phyloP scores from a whole-genome alignment of 2,888 invertebrate species.

The Stegophylla sp. region DNA sequence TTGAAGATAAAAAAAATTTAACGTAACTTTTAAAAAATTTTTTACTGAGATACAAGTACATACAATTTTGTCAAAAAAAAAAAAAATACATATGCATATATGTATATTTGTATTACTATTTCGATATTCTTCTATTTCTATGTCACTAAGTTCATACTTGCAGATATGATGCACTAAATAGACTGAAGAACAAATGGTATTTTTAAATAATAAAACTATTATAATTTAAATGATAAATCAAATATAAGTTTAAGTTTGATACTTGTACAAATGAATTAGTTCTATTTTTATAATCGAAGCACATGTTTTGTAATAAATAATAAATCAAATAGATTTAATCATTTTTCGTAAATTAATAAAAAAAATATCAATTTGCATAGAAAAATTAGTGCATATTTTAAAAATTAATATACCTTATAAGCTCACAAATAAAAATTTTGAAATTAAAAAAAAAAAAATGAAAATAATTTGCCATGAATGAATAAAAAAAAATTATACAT shows the following conservation, averaged over 20 bases:
- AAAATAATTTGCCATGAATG: conserved; percentile 37
- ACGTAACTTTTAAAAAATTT: neutral
- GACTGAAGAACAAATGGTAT: conserved; percentile 29
- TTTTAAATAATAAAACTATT: conserved; percentile 1
- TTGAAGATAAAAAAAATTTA: conserved; percentile 25
- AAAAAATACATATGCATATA: neutral
- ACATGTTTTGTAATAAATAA: conserved; percentile 10
- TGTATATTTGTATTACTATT: neutral
- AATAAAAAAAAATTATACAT: conserved; percentile 24
- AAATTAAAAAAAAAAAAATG: conserved; percentile 23
- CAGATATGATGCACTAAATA: neutral
- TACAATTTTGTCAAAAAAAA: neutral
- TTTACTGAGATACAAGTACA: neutral
- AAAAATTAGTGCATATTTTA: conserved; percentile 45
- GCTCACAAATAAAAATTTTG: conserved; percentile 25
- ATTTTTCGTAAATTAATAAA: conserved; percentile 10
- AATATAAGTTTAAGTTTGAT: conserved; percentile 24
- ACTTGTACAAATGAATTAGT: conserved; percentile 27
- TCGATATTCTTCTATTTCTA: neutral
- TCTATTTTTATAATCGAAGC: neutral
- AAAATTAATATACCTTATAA: conserved; percentile 16
- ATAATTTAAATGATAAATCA: neutral
- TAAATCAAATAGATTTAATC: conserved; percentile 6
- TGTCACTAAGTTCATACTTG: neutral
- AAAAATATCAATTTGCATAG: conserved; percentile 46